Percentiles rank a stretch among this genome's conserved stretches.
These are phyloP conservation scores for Drosophila murphyi DNA, from an alignment of 1,140 invertebrate genomes.

Conservation along the genomic window DNA sequence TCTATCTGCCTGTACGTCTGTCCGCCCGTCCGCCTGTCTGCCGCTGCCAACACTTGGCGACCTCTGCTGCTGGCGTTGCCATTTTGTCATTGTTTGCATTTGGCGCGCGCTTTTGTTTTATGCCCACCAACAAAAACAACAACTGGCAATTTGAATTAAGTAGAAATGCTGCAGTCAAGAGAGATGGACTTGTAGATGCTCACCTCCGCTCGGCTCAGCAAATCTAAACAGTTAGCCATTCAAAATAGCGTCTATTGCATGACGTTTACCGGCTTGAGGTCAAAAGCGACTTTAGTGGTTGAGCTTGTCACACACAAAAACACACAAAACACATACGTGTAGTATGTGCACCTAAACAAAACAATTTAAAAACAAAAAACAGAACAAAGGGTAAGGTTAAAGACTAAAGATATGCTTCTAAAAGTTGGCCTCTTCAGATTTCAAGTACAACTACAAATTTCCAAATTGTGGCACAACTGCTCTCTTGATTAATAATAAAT, in stretches of 20 bases:
- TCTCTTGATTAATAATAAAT: neutral
- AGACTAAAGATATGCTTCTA: neutral
- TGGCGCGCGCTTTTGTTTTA: constrained; percentile 70
- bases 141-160: constrained; percentile 34
- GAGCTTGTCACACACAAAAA: too few species aligned
- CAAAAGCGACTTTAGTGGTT: neutral
- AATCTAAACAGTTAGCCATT: neutral
- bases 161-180: constrained; percentile 17
- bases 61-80: constrained; percentile 61
- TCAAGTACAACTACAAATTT: neutral
- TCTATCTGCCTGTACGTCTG: constrained; percentile 8
- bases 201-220: neutral
- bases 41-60: constrained; percentile 23
- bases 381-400: constrained; percentile 1
- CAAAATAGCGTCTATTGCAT: constrained; percentile 1
- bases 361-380: neutral
- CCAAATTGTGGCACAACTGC: neutral
- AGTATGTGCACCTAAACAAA: neutral
- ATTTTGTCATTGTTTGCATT: constrained; percentile 82
- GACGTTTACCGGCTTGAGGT: neutral
- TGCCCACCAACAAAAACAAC: constrained; percentile 41
- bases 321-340: neutral
- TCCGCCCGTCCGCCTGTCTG: constrained; percentile 31
- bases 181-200: neutral
- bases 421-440: neutral